These are phyloP conservation scores for Tachycineta bicolor DNA, from an alignment of 2,113 vertebrate genomes.

Conservation along the genomic window DNA sequence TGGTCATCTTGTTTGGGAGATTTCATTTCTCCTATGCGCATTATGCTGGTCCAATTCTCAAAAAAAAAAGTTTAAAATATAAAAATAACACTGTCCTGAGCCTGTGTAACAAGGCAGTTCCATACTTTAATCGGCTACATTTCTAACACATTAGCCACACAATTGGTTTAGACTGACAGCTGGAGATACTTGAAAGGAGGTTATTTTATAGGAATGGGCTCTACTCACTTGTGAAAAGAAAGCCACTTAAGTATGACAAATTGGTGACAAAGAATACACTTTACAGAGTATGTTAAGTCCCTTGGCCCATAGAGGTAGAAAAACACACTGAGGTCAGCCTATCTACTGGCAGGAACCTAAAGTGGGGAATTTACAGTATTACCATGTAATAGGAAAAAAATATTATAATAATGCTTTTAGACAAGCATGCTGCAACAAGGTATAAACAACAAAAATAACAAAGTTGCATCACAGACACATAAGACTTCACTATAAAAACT, in stretches of 20 bases:
- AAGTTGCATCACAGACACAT: background rate
- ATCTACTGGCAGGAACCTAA: background rate
- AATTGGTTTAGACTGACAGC: background rate
- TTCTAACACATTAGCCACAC: background rate
- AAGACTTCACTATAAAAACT: background rate
- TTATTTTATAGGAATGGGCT: background rate
- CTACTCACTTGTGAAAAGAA: background rate
- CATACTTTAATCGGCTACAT: background rate
- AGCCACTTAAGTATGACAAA: background rate
- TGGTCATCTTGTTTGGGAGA: background rate
- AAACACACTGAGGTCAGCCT: background rate
- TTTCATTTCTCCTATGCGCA: background rate
- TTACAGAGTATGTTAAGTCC: background rate
- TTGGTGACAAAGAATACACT: background rate
- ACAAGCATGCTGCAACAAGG: background rate
- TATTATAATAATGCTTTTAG: conserved; percentile 3
- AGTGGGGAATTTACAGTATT: background rate
- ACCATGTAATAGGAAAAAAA: background rate
- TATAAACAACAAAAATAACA: background rate
- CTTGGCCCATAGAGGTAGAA: background rate
- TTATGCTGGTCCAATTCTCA: background rate
- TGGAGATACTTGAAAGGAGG: background rate
- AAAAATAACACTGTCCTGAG: background rate
- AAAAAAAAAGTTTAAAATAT: background rate
- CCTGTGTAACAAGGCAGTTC: background rate